Evolutionary conservation across 2,113 vertebrate species (phyloP).

Genomic region (Pagrus major): DNA sequence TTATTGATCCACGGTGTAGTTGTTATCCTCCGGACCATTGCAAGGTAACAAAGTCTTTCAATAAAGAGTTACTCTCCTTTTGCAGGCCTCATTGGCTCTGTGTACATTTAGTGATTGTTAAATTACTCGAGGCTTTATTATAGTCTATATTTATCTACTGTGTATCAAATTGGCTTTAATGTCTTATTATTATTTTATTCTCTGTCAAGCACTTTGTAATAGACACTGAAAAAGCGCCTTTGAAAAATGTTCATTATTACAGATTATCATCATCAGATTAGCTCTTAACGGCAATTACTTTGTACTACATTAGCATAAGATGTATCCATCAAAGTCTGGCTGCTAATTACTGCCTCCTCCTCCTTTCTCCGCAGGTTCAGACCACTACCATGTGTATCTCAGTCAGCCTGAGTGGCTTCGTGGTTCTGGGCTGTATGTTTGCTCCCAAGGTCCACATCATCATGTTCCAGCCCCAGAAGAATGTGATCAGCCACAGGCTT

Average conservation of each 20-base stretch:
- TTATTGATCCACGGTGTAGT: slow-evolving; percentile 66
- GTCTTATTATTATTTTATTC: slow-evolving; percentile 7
- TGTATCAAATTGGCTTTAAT: neutral
- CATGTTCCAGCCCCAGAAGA: slow-evolving; percentile 99
- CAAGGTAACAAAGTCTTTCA: slow-evolving; percentile 39
- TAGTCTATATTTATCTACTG: neutral
- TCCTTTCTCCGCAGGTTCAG: slow-evolving; percentile 88
- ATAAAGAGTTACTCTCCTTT: slow-evolving; percentile 38
- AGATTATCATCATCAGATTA: slow-evolving; percentile 64
- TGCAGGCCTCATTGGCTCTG: slow-evolving; percentile 28
- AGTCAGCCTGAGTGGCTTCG: slow-evolving; percentile 97
- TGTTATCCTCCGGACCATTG: slow-evolving; percentile 52
- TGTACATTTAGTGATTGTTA: neutral
- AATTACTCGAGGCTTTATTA: slow-evolving; percentile 11
- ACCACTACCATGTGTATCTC: slow-evolving; percentile 99
- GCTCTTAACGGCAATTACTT: slow-evolving; percentile 19
- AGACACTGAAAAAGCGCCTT: slow-evolving; percentile 6
- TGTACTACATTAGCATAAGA: slow-evolving; percentile 37
- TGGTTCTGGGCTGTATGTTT: slow-evolving; percentile 97
- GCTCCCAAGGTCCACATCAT: slow-evolving; percentile 99
- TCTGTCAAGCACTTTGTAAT: slow-evolving; percentile 9
- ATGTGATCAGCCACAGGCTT: slow-evolving; percentile 95
- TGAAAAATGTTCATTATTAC: slow-evolving; percentile 32
- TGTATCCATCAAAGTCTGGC: slow-evolving; percentile 40
- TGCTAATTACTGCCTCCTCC: slow-evolving; percentile 28